Evolutionary conservation across 23 tunicate species (phyloP).

Genomic region (Trididemnum nubilum): DNA sequence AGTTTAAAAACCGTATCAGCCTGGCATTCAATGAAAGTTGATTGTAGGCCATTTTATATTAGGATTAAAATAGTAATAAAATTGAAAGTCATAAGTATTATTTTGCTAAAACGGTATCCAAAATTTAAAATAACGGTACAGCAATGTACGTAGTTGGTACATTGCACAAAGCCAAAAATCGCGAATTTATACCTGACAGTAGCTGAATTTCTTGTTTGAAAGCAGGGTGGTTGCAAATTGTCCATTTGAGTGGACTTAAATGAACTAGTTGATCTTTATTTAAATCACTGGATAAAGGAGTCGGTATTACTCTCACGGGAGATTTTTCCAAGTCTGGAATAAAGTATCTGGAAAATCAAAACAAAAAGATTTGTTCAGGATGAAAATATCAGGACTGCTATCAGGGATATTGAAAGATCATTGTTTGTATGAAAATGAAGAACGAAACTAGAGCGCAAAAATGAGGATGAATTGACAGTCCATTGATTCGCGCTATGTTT

Average conservation of each 20-base stretch:
- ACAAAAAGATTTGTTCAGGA: background rate
- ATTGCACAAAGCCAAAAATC: background rate
- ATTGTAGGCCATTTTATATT: too few relatives aligned
- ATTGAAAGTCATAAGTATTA: too few relatives aligned
- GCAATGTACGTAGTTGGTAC: background rate
- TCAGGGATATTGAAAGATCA: too few relatives aligned
- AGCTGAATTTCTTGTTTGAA: conserved; percentile 27
- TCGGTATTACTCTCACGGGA: conserved; percentile 33
- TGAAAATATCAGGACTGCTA: background rate
- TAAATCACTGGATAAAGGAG: conserved; percentile 19
- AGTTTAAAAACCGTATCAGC: too few relatives aligned
- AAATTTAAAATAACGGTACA: background rate
- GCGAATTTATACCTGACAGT: background rate
- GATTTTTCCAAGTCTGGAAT: background rate
- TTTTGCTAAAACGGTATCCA: too few relatives aligned
- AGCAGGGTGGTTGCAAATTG: conserved; percentile 17
- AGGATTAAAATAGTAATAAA: too few relatives aligned
- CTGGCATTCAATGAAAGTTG: too few relatives aligned
- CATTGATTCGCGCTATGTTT: too few relatives aligned
- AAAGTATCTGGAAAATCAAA: conserved; percentile 17
- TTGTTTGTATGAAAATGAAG: too few relatives aligned
- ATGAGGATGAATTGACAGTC: too few relatives aligned
- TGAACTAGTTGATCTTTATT: background rate
- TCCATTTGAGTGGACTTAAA: conserved; percentile 15
- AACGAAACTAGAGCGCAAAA: too few relatives aligned